These are phyloP conservation scores for Acronicta aceris DNA, from an alignment of 2,888 invertebrate genomes.

Conservation along the genomic window DNA sequence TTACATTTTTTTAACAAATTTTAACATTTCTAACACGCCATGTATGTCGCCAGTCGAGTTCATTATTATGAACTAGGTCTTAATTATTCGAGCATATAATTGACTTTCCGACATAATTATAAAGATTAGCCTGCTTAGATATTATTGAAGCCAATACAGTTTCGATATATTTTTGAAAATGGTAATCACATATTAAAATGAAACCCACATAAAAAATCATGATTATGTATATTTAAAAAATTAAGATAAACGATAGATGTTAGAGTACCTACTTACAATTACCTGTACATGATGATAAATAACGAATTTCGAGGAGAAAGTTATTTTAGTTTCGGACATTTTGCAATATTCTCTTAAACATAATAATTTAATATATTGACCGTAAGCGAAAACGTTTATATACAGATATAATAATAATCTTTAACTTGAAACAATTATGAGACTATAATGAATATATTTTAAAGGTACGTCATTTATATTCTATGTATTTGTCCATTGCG, in stretches of 20 bases:
- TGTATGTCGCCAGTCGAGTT: no score
- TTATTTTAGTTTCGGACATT: conserved; percentile 73
- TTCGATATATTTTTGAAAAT: no score
- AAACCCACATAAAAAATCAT: conserved; percentile 79
- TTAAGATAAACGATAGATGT: conserved; percentile 79
- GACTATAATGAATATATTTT: conserved; percentile 65
- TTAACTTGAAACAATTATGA: conserved; percentile 67
- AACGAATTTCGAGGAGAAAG: conserved; percentile 76
- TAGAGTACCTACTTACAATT: conserved; percentile 86
- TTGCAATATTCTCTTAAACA: conserved; percentile 71
- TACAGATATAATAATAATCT: conserved; percentile 71
- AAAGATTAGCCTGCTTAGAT: no score
- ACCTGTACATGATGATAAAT: conserved; percentile 86
- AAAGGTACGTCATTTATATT: conserved; percentile 74
- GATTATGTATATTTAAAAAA: conserved; percentile 88
- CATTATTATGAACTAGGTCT: no score
- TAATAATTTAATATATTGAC: conserved; percentile 67
- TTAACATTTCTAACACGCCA: no score
- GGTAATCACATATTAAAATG: conserved; percentile 43
- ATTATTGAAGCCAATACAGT: no score
- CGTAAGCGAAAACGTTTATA: conserved; percentile 75
- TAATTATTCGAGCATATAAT: no score
- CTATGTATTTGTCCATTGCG: conserved; percentile 69
- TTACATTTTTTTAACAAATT: no score
- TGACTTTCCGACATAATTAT: no score